These are phyloP conservation scores for Tapirus terrestris DNA, from an alignment of 2,113 vertebrate genomes.

Conservation along the genomic window DNA sequence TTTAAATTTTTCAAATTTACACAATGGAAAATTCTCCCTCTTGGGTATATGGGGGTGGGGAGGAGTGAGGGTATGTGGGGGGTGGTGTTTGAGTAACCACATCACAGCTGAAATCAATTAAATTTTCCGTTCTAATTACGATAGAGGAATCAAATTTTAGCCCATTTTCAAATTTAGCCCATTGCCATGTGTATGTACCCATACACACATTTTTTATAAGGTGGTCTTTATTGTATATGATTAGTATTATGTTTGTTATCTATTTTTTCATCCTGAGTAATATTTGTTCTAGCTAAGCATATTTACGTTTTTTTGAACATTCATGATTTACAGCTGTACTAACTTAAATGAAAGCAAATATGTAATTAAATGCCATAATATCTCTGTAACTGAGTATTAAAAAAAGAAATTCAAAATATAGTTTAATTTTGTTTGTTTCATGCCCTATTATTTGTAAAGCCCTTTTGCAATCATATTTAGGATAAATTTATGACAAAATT, in stretches of 20 bases:
- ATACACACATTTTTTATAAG: not conserved
- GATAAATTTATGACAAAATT: not conserved
- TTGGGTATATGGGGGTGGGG: not conserved
- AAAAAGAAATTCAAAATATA: not conserved
- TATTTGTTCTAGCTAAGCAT: not conserved
- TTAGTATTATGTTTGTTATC: not conserved
- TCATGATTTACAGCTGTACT: not conserved
- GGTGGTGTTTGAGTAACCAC: not conserved
- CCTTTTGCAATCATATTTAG: not conserved
- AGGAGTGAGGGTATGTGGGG: too few species aligned
- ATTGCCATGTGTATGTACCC: not conserved
- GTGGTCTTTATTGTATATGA: not conserved
- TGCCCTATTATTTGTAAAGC: not conserved
- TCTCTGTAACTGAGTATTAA: not conserved
- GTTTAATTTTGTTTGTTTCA: slow-evolving; percentile 31
- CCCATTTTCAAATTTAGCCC: not conserved
- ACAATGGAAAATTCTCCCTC: not conserved
- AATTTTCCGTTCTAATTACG: not conserved
- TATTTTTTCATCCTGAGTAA: not conserved
- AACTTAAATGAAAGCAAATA: slow-evolving; percentile 52
- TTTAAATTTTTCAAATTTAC: not conserved
- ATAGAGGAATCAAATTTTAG: not conserved
- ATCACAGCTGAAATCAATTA: not conserved
- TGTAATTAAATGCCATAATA: slow-evolving; percentile 3
- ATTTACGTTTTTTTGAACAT: not conserved